Conservation (phyloP, 1,140 invertebrate genomes). For the Chionoecetes opilio region DNA sequence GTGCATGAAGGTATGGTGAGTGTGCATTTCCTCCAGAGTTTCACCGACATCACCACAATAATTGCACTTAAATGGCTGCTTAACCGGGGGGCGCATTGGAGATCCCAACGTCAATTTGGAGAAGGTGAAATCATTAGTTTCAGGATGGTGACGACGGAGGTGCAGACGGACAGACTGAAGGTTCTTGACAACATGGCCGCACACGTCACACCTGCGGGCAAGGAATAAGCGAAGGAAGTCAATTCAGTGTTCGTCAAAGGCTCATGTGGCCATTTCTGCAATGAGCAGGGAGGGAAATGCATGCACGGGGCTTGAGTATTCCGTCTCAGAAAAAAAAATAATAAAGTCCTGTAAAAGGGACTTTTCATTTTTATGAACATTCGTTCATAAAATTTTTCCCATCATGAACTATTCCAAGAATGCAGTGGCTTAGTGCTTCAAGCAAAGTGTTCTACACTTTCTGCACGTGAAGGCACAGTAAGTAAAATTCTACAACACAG, state of each 20-base stretch:
- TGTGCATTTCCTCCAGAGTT: slow-evolving; percentile 74
- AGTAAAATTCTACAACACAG: too few relatives aligned
- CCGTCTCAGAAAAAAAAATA: too few relatives aligned
- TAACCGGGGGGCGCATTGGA: slow-evolving; percentile 66
- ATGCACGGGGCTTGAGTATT: too few relatives aligned
- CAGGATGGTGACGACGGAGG: slow-evolving; percentile 73
- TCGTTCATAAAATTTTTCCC: too few relatives aligned
- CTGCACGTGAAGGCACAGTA: too few relatives aligned
- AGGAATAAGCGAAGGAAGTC: background rate
- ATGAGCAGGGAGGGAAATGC: too few relatives aligned
- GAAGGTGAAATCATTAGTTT: slow-evolving; percentile 68
- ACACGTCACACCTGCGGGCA: slow-evolving; percentile 73
- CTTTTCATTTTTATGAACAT: too few relatives aligned
- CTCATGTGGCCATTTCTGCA: too few relatives aligned
- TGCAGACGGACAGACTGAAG: slow-evolving; percentile 62
- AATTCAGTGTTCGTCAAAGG: background rate
- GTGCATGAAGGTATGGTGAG: slow-evolving; percentile 75
- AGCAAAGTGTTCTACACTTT: too few relatives aligned
- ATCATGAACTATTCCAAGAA: too few relatives aligned
- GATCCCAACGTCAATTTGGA: slow-evolving; percentile 67
- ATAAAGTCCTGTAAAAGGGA: too few relatives aligned
- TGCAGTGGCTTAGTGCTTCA: too few relatives aligned
- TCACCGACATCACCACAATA: slow-evolving; percentile 78
- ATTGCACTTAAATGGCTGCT: slow-evolving; percentile 77
- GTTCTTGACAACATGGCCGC: slow-evolving; percentile 75